Base-by-base conservation (phyloP, 2,113 vertebrate genomes). In the Syngnathus typhle region DNA sequence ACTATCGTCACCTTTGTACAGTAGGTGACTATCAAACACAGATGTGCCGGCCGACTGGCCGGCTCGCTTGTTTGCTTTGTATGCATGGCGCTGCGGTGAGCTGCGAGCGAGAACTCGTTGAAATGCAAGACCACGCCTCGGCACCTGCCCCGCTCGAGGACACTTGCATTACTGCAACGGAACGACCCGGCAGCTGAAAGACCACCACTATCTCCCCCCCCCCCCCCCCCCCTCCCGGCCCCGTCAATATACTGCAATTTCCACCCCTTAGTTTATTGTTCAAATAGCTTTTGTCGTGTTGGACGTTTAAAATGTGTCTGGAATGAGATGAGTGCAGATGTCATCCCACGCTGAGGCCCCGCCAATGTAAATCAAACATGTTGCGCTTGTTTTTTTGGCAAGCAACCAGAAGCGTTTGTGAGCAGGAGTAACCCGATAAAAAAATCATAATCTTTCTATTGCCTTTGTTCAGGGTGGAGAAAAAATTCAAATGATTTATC, bases 311-410 rank as follows among this genome's bases (percentile, higher is more conserved):
- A 59, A 47, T 65, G 58, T 68, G 59, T 27, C 61, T 66, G 54
- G 77, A 73, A 43, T 64, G 74, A 80, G 75, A 77, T 69, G 75
- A 82, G 67, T 78, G 77, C 69, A 68, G 54, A 61, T 67, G 76
- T 85, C 69, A 78, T 81, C 82, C 78, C 74, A 82, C 76, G 74
- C 84, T 74, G 76, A 74, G 80, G 79, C 73, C 27, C 79, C 65
- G 68, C 72, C 66, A 86, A 83, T 82, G 72, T 82, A 85, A 83
- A 84, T 84, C 75, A 82, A 77, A 77, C 76, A 80, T 79, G 77
- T 80, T 71, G 74, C 7, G 39, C 60, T 81, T 71, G 58, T 13
- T 52, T 83, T 75, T 85, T 78, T 81, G 69, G 80, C 73, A 82
- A 67, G 11, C 9, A 21, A 74, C 71, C 64, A 75, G 76, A 23